Percentiles rank a stretch among this genome's conserved stretches.
Conservation (phyloP, 53 echinoderm and acorn worm species). For the Mesocentrotus franciscanus region DNA sequence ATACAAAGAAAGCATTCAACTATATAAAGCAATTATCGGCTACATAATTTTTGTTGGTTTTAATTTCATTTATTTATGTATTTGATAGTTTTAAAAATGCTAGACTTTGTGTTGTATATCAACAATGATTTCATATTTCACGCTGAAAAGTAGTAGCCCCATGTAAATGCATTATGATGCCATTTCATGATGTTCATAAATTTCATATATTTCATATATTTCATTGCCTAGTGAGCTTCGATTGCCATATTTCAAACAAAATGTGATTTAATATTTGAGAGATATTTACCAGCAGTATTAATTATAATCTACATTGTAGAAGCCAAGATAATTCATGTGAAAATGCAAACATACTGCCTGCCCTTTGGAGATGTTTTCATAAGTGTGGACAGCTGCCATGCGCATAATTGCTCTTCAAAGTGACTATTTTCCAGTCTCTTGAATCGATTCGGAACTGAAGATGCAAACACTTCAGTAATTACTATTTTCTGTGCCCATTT, state of each 20-base stretch:
- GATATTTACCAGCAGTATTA: not conserved
- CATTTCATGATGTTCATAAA: not conserved
- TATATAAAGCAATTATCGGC: not conserved
- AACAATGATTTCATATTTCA: not conserved
- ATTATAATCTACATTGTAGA: not conserved
- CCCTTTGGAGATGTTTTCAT: not conserved
- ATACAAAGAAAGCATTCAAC: not conserved
- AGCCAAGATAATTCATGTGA: not conserved
- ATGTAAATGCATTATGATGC: not conserved
- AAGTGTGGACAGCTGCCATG: constrained; percentile 33
- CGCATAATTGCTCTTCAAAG: not conserved
- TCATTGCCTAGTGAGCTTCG: not conserved
- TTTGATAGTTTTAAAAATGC: not conserved
- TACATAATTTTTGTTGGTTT: not conserved
- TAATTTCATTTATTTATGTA: constrained; percentile 11
- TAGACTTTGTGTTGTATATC: not conserved
- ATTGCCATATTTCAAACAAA: not conserved
- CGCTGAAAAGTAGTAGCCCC: not conserved
- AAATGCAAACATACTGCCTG: constrained; percentile 9
- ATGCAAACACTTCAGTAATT: not conserved
- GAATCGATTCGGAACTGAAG: not conserved
- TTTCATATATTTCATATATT: not conserved
- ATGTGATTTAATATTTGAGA: not conserved
- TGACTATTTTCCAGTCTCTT: not conserved
- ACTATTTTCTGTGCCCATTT: no score